A percentile compares a stretch with the other conserved stretches of the same genome.
phyloP scores from a whole-genome alignment of 1,140 invertebrate species.

The Episyrphus balteatus region DNA sequence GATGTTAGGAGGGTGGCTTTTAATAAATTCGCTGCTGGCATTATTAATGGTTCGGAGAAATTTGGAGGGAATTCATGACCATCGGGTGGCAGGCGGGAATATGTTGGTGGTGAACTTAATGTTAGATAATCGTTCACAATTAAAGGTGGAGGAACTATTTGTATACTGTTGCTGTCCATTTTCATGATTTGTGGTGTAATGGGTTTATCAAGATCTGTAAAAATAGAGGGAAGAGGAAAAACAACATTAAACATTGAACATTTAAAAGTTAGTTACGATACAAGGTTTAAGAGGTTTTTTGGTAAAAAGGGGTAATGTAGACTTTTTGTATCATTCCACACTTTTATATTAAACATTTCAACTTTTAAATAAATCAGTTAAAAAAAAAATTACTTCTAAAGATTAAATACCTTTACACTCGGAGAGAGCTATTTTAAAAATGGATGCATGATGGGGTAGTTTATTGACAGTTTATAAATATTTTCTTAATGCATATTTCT shows the following conservation, averaged over 20 bases:
- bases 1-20: conserved; percentile 7
- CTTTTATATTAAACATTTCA: no score
- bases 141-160: conserved; percentile 17
- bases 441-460: no score
- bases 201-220: neutral
- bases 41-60: conserved; percentile 49
- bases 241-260: neutral
- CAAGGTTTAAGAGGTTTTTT: neutral
- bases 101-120: conserved; percentile 35
- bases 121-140: conserved; percentile 26
- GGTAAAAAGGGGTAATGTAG: no score
- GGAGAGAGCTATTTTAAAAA: no score
- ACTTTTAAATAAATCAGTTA: no score
- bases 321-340: no score
- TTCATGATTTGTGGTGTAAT: neutral
- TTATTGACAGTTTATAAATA: no score
- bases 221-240: neutral
- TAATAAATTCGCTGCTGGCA: conserved; percentile 16
- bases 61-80: conserved; percentile 76
- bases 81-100: conserved; percentile 70
- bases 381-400: no score
- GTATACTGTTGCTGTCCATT: conserved; percentile 8
- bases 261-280: neutral
- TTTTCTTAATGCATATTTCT: no score
- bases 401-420: no score